A percentile compares a stretch with the other conserved stretches of the same genome.
Evolutionary conservation across 2,888 invertebrate genomes (phyloP).

Genomic region (Eilema griseolum): DNA sequence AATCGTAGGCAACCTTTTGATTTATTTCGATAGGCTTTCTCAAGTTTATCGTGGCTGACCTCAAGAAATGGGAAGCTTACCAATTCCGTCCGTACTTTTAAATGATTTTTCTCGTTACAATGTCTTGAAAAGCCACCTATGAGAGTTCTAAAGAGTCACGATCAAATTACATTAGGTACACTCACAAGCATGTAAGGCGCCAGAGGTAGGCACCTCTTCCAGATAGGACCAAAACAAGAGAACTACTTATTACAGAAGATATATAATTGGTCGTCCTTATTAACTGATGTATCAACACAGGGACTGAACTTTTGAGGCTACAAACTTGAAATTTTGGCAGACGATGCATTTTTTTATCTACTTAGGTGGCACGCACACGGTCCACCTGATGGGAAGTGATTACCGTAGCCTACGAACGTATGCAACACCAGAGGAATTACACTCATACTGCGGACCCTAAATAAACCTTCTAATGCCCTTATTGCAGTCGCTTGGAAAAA

Average conservation of each 20-base stretch:
- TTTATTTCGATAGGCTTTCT: constrained; percentile 11
- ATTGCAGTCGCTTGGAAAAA: too few species aligned
- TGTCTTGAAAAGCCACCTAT: neutral
- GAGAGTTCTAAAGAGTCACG: neutral
- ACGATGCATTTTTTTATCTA: neutral
- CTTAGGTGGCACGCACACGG: too few species aligned
- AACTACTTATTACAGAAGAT: neutral
- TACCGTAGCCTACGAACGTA: too few species aligned
- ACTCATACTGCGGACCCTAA: too few species aligned
- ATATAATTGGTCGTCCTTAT: neutral
- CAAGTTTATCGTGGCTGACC: neutral
- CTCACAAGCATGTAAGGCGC: neutral
- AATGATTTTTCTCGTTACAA: neutral
- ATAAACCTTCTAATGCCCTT: too few species aligned
- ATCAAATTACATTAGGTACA: neutral
- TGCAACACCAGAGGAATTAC: too few species aligned
- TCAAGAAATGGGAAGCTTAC: neutral
- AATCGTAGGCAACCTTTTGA: constrained; percentile 9
- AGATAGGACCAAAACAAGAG: neutral
- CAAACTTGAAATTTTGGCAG: too few species aligned
- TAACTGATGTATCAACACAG: neutral
- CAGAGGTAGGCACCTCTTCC: neutral
- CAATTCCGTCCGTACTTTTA: neutral
- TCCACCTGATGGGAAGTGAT: too few species aligned
- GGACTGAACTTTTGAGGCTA: neutral